Conservation (phyloP, 2,113 vertebrate genomes). For the Anguilla japonica region DNA sequence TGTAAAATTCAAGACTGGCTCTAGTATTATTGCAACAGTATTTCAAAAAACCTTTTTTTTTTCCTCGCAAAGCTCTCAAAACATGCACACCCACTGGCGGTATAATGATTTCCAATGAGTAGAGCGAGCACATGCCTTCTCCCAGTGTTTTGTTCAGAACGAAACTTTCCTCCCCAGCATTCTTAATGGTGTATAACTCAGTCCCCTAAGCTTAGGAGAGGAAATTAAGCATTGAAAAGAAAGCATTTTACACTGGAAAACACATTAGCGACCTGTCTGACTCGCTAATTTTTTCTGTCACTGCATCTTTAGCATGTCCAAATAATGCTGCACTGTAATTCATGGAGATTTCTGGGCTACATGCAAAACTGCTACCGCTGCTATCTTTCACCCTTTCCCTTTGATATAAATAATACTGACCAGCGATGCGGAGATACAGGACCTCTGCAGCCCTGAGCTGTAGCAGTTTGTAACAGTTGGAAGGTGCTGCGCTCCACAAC, state of each 20-base stretch:
- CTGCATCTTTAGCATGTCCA: slow-evolving; percentile 10
- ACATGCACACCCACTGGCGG: slow-evolving; percentile 51
- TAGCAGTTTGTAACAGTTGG: not conserved
- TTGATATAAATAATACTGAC: not conserved
- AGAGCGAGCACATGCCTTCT: slow-evolving; percentile 37
- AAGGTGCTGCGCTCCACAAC: not conserved
- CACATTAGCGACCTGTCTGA: slow-evolving; percentile 50
- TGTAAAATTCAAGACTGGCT: slow-evolving; percentile 58
- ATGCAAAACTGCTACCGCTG: not conserved
- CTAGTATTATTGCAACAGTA: slow-evolving; percentile 67
- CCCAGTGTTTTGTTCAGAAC: slow-evolving; percentile 42
- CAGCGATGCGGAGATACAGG: not conserved
- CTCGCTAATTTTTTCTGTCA: slow-evolving; percentile 21
- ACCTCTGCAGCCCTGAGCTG: not conserved
- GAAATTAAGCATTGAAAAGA: slow-evolving; percentile 66
- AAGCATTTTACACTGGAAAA: slow-evolving; percentile 70
- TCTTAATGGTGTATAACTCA: slow-evolving; percentile 60
- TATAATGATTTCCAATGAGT: slow-evolving; percentile 51
- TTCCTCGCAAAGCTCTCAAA: slow-evolving; percentile 55
- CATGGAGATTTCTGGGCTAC: not conserved
- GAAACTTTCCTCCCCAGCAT: slow-evolving; percentile 50
- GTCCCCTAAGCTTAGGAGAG: slow-evolving; percentile 55
- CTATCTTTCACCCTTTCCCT: not conserved
- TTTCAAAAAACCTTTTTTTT: slow-evolving; percentile 58
- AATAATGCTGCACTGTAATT: not conserved